A percentile compares a stretch with the other conserved stretches of the same genome.
Evolutionary conservation across 53 echinoderm and acorn worm species (phyloP).

Genomic region (Patiria pectinifera): DNA sequence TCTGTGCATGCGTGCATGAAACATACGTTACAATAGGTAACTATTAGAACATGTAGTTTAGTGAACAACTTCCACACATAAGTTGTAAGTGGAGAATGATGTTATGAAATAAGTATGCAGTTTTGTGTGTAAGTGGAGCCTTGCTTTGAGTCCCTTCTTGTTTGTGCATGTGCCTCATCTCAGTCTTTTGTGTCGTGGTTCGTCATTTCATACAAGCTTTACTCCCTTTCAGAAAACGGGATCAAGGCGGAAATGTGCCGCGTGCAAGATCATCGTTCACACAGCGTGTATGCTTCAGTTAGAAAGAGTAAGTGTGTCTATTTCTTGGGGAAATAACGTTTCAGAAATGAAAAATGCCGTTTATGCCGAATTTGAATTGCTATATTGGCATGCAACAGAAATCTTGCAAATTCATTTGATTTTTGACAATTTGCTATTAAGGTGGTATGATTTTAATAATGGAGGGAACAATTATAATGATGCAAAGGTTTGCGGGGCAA

Average conservation of each 20-base stretch:
- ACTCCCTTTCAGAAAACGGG: conserved; percentile 86
- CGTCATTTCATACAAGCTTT: conserved; percentile 11
- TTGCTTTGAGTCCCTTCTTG: neutral
- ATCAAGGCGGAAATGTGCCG: conserved; percentile 90
- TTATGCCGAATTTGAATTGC: neutral
- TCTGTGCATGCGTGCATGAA: too few species aligned
- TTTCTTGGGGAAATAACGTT: neutral
- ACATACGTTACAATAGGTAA: too few species aligned
- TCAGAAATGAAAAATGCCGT: neutral
- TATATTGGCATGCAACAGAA: too few species aligned
- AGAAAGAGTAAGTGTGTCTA: conserved; percentile 83
- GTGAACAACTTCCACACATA: neutral
- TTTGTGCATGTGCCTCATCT: neutral
- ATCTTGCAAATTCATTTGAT: too few species aligned
- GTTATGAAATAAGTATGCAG: neutral
- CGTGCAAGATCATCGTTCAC: conserved; percentile 97
- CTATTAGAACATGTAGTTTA: neutral
- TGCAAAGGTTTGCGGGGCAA: too few species aligned
- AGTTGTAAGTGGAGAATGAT: neutral
- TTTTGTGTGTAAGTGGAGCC: neutral
- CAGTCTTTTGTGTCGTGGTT: neutral
- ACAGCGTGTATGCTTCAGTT: conserved; percentile 98
- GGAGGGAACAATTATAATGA: too few species aligned
- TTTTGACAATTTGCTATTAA: too few species aligned
- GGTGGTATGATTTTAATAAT: too few species aligned